Evolutionary conservation across 2,888 invertebrate genomes (phyloP).

Genomic region (Drosophila peninsularis): DNA sequence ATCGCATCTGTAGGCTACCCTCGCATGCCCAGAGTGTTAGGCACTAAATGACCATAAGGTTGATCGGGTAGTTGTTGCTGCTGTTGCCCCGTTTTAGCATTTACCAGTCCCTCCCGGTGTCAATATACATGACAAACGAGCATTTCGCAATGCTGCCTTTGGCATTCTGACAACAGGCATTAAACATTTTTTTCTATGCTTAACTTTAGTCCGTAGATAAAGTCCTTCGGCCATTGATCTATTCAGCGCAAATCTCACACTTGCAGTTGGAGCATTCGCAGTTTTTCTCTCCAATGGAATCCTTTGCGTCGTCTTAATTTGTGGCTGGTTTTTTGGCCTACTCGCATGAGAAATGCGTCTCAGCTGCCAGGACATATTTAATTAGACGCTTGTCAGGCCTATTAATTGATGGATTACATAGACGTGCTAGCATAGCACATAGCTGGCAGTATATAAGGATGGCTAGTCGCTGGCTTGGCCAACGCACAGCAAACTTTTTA

Average conservation of each 20-base stretch:
- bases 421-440: slow-evolving; percentile 6
- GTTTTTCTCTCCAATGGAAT: slow-evolving; percentile 20
- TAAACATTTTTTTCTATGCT: slow-evolving; percentile 5
- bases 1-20: slow-evolving; percentile 5
- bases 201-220: slow-evolving; percentile 21
- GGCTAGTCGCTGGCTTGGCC: background rate
- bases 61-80: slow-evolving; percentile 9
- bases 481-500: slow-evolving; percentile 17
- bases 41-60: slow-evolving; percentile 16
- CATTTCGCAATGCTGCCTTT: slow-evolving; percentile 25
- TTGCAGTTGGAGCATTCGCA: slow-evolving; percentile 4
- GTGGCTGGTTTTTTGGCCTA: slow-evolving; percentile 27
- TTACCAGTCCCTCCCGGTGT: slow-evolving; percentile 17
- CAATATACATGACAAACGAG: slow-evolving; percentile 47
- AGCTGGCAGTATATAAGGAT: slow-evolving; percentile 5
- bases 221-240: slow-evolving; percentile 30
- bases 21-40: slow-evolving; percentile 13
- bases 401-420: slow-evolving; percentile 71
- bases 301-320: slow-evolving; percentile 22
- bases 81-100: slow-evolving; percentile 3
- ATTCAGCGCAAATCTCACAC: slow-evolving; percentile 15
- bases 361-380: slow-evolving; percentile 64
- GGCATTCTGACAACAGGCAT: slow-evolving; percentile 36
- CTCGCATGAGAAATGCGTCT: slow-evolving; percentile 17
- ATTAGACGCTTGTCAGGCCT: slow-evolving; percentile 70